Evolutionary conservation across 2,113 vertebrate genomes (phyloP).

Genomic region (Neopipo cinnamomea): DNA sequence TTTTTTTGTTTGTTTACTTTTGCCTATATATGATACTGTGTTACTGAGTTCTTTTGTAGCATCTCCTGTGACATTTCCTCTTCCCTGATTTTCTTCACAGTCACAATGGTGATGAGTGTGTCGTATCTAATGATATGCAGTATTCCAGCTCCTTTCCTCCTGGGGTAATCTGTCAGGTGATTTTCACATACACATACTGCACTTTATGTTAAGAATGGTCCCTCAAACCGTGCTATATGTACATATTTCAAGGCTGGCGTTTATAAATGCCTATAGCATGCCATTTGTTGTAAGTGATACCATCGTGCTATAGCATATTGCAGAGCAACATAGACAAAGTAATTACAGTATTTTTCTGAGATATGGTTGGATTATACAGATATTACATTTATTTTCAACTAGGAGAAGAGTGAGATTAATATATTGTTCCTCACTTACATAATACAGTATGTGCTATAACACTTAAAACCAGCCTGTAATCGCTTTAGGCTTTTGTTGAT

Average conservation of each 20-base stretch:
- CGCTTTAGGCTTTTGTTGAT: constrained; percentile 26
- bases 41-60: not conserved
- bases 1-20: not conserved
- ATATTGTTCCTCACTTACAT: constrained; percentile 18
- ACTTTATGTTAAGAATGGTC: not conserved
- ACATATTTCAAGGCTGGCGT: not conserved
- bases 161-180: not conserved
- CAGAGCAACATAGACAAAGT: not conserved
- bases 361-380: not conserved
- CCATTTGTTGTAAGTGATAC: not conserved
- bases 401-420: constrained; percentile 11
- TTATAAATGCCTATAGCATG: not conserved
- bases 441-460: not conserved
- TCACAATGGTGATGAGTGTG: not conserved
- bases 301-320: not conserved
- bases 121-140: not conserved
- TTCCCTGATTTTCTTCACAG: not conserved
- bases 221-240: not conserved
- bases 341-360: not conserved
- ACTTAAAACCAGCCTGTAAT: not conserved
- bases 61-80: not conserved
- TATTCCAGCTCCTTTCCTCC: not conserved
- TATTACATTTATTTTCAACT: not conserved
- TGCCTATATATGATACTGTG: not conserved
- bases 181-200: not conserved